These are phyloP conservation scores for Charadrius vociferus DNA, from an alignment of 2,113 vertebrate species.

Conservation along the genomic window DNA sequence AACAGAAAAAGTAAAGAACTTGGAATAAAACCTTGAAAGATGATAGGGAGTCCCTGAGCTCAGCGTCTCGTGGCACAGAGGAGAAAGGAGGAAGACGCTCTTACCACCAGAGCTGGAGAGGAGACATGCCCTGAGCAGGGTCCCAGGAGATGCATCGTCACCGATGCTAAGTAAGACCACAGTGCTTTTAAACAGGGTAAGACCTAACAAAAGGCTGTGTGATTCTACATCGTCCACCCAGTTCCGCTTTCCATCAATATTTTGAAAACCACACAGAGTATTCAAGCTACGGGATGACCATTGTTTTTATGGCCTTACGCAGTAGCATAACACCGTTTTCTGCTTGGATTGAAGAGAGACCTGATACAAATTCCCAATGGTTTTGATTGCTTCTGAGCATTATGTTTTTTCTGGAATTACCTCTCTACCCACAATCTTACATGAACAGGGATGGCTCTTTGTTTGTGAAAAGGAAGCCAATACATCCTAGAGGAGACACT, in stretches of 20 bases:
- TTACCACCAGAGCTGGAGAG: not conserved
- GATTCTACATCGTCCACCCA: not conserved
- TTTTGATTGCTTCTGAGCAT: not conserved
- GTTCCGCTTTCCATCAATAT: not conserved
- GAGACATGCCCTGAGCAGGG: not conserved
- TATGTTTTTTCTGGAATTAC: not conserved
- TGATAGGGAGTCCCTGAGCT: not conserved
- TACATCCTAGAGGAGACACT: not conserved
- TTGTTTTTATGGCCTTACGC: not conserved
- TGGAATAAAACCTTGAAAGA: not conserved
- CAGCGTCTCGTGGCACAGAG: too few species aligned
- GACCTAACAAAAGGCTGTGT: not conserved
- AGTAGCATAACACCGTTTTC: not conserved
- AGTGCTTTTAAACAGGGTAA: not conserved
- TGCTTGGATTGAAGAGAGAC: not conserved
- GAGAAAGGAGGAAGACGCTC: not conserved
- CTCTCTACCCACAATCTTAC: not conserved
- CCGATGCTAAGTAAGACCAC: not conserved
- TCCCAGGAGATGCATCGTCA: not conserved
- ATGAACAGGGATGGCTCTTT: not conserved
- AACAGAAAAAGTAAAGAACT: not conserved
- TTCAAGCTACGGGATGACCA: not conserved
- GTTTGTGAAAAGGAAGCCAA: not conserved
- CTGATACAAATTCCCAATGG: not conserved
- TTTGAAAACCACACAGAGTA: not conserved